Conservation (phyloP, 2,113 vertebrate genomes). For the Halcyon senegalensis region DNA sequence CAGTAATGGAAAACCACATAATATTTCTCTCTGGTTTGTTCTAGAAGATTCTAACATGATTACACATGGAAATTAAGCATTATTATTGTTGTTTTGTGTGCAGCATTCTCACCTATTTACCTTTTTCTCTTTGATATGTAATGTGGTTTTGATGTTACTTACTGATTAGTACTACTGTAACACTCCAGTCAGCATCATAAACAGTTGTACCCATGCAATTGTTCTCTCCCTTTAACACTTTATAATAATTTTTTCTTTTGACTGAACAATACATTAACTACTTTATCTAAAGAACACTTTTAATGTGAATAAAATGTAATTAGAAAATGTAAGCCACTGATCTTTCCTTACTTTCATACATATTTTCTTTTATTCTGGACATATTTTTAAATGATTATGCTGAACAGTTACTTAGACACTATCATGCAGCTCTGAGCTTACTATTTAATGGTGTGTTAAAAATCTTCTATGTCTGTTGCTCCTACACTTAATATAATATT, state of each 20-base stretch:
- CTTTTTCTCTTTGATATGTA: neutral
- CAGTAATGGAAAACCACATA: neutral
- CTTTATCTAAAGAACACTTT: neutral
- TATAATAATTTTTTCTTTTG: neutral
- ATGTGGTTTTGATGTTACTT: neutral
- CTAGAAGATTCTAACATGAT: neutral
- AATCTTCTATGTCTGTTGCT: neutral
- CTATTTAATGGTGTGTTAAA: constrained; percentile 1
- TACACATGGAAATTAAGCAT: neutral
- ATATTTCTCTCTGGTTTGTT: neutral
- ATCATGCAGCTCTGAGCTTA: neutral
- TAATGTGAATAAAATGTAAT: neutral
- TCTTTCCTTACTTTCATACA: neutral
- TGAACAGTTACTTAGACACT: neutral
- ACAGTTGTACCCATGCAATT: neutral
- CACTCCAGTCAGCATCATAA: neutral
- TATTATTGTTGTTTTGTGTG: neutral
- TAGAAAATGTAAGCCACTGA: neutral
- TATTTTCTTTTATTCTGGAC: neutral
- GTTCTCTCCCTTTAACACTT: neutral
- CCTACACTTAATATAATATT: neutral
- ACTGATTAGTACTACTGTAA: neutral
- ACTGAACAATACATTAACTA: neutral
- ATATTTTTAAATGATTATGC: neutral
- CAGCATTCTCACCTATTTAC: neutral